Evolutionary conservation across 2,113 vertebrate genomes (phyloP).

Genomic region (Myrmecobius fasciatus): DNA sequence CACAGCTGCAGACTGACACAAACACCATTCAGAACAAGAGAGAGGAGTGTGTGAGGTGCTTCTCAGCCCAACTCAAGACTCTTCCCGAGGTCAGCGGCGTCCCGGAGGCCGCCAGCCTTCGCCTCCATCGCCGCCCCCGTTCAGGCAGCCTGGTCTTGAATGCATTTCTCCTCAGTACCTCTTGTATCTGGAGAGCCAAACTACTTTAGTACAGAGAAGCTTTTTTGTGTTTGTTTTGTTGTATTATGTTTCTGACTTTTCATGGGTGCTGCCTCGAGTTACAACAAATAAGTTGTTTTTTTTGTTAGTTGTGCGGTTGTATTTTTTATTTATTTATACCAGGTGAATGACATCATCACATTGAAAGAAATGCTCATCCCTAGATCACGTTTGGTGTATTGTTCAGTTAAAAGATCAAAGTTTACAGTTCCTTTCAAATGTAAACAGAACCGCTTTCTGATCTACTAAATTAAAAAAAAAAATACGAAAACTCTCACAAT

Average conservation of each 20-base stretch:
- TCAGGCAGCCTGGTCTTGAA: conserved; percentile 81
- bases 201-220: conserved; percentile 83
- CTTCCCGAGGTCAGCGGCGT: conserved; percentile 80
- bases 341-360: conserved; percentile 82
- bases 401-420: conserved; percentile 83
- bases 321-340: conserved; percentile 74
- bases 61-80: conserved; percentile 84
- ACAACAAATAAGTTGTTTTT: conserved; percentile 61
- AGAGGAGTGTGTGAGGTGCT: conserved; percentile 85
- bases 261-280: conserved; percentile 79
- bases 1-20: conserved; percentile 95
- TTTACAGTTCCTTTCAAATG: conserved; percentile 80
- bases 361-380: conserved; percentile 79
- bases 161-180: conserved; percentile 70
- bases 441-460: conserved; percentile 80
- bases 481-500: conserved; percentile 79
- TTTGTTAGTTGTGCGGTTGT: background rate
- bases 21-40: conserved; percentile 93
- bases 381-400: conserved; percentile 80
- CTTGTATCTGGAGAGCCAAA: conserved; percentile 75
- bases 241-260: conserved; percentile 51
- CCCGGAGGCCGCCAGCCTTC: conserved; percentile 66
- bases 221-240: conserved; percentile 30
- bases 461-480: conserved; percentile 81
- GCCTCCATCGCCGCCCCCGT: accelerated